These are phyloP conservation scores for Rhyacichthys aspro DNA, from an alignment of 2,797 vertebrate genomes.

Conservation along the genomic window DNA sequence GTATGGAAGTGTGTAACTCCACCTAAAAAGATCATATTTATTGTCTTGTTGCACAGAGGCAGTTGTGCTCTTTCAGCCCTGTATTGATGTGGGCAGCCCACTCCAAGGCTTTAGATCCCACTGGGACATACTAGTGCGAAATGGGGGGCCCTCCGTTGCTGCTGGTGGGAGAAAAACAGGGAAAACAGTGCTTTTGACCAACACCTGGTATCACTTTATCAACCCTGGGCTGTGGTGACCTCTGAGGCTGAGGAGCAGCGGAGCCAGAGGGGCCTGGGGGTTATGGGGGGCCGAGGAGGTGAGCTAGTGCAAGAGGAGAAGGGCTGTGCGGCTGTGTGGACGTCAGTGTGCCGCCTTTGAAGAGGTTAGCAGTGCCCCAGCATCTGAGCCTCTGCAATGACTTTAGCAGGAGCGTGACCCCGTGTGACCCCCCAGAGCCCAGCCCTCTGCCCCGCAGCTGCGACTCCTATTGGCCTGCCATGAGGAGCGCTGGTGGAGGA, in stretches of 20 bases:
- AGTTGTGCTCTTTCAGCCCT: too few species aligned
- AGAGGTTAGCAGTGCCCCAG: slow-evolving; percentile 75
- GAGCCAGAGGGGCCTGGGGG: slow-evolving; percentile 70
- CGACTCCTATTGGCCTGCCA: slow-evolving; percentile 71
- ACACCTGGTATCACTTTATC: slow-evolving; percentile 90
- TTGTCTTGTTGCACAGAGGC: too few species aligned
- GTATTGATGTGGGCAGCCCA: too few species aligned
- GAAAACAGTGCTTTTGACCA: slow-evolving; percentile 42
- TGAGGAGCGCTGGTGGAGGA: slow-evolving; percentile 12
- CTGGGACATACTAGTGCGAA: slow-evolving; percentile 72
- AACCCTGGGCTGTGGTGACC: slow-evolving; percentile 82
- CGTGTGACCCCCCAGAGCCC: slow-evolving; percentile 71
- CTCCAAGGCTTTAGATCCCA: slow-evolving; percentile 53
- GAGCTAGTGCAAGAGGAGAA: slow-evolving; percentile 20
- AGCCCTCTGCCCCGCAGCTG: slow-evolving; percentile 68
- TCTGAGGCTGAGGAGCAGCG: too few species aligned
- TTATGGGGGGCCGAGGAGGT: slow-evolving; percentile 15
- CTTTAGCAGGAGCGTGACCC: slow-evolving; percentile 84
- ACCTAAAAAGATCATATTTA: too few species aligned
- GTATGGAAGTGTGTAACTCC: too few species aligned
- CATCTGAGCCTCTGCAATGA: slow-evolving; percentile 79
- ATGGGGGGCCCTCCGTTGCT: slow-evolving; percentile 70
- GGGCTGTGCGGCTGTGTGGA: slow-evolving; percentile 55
- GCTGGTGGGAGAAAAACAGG: slow-evolving; percentile 50
- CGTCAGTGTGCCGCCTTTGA: slow-evolving; percentile 78